These are phyloP conservation scores for Synanthedon andrenaeformis DNA, from an alignment of 2,888 invertebrate genomes.

Conservation along the genomic window DNA sequence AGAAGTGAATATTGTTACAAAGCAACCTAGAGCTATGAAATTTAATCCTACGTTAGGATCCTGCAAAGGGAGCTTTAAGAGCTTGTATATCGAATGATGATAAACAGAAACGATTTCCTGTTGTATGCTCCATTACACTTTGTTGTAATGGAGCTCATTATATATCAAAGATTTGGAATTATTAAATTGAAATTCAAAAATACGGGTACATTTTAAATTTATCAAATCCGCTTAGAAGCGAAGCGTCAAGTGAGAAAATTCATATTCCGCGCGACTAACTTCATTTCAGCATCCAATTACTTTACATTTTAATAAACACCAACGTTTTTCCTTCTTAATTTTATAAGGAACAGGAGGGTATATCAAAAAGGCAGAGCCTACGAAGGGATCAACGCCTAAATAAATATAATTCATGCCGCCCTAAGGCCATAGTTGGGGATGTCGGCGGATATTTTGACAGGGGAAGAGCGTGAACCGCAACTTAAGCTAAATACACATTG, in stretches of 20 bases:
- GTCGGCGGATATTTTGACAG: slow-evolving; percentile 9
- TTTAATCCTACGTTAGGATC: no score
- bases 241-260: not conserved
- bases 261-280: not conserved
- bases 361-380: not conserved
- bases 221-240: no score
- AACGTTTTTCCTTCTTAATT: not conserved
- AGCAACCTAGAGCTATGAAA: no score
- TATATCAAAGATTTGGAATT: no score
- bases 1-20: no score
- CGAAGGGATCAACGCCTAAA: slow-evolving; percentile 5
- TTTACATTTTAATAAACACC: not conserved
- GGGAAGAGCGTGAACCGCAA: slow-evolving; percentile 2
- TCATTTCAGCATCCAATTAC: not conserved
- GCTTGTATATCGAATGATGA: no score
- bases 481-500: not conserved
- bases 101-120: no score
- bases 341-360: not conserved
- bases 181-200: no score
- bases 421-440: slow-evolving; percentile 12
- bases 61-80: no score
- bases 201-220: no score
- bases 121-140: no score
- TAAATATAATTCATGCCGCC: slow-evolving; percentile 13
- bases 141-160: no score